phyloP scores from a whole-genome alignment of 2,888 invertebrate genomes.

The Drosophila stalkeri region DNA sequence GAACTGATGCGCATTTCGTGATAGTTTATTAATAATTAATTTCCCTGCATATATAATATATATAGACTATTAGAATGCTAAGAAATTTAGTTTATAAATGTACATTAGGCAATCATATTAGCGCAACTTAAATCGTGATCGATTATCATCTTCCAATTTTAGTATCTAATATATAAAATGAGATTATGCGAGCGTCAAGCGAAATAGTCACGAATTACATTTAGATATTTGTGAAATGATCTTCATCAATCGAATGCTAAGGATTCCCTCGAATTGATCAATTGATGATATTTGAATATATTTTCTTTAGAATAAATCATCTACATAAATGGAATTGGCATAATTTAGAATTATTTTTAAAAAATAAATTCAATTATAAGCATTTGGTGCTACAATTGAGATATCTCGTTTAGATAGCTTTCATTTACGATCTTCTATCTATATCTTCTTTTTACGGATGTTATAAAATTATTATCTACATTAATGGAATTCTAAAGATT shows the following conservation, averaged over 20 bases:
- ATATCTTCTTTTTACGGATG: too few relatives aligned
- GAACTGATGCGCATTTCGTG: slow-evolving; percentile 12
- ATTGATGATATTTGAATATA: background rate
- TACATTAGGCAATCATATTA: slow-evolving; percentile 11
- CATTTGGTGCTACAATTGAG: too few relatives aligned
- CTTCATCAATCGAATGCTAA: background rate
- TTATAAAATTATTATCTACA: background rate
- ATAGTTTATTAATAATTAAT: background rate
- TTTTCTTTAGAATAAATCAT: background rate
- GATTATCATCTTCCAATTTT: background rate
- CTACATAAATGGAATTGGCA: background rate
- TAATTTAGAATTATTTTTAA: too few relatives aligned
- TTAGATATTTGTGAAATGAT: background rate
- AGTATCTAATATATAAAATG: slow-evolving; percentile 30
- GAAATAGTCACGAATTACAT: slow-evolving; percentile 3
- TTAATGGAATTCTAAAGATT: background rate
- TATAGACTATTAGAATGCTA: slow-evolving; percentile 5
- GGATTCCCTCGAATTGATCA: slow-evolving; percentile 15
- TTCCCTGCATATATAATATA: background rate
- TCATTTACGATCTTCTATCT: background rate
- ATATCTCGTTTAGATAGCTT: too few relatives aligned
- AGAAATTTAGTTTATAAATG: slow-evolving; percentile 15
- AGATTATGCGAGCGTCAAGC: slow-evolving; percentile 21
- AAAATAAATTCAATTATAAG: too few relatives aligned
- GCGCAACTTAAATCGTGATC: slow-evolving; percentile 36